These are phyloP conservation scores for Nymphalis c-album DNA, from an alignment of 2,888 invertebrate genomes.

Conservation along the genomic window DNA sequence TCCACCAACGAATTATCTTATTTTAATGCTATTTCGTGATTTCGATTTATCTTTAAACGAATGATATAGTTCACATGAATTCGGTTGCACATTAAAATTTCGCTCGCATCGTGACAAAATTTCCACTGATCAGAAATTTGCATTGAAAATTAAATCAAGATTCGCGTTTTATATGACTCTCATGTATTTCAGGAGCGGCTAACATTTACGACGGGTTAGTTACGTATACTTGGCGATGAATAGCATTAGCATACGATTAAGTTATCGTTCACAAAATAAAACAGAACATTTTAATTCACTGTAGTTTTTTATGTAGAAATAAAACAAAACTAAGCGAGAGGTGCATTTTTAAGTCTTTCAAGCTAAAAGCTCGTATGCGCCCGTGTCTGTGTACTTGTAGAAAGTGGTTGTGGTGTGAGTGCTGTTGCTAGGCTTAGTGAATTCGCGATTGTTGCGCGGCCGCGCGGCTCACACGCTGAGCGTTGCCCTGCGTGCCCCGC, in stretches of 20 bases:
- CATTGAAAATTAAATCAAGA: conserved; percentile 33
- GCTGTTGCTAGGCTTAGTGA: conserved; percentile 75
- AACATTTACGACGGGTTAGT: conserved; percentile 5
- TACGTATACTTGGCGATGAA: conserved; percentile 14
- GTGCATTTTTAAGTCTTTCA: conserved; percentile 45
- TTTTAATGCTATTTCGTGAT: conserved; percentile 64
- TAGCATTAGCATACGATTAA: conserved; percentile 8
- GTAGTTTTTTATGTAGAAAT: conserved; percentile 7
- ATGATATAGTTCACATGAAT: conserved; percentile 32
- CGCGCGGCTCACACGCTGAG: conserved; percentile 78
- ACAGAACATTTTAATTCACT: conserved; percentile 4
- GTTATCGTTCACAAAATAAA: not conserved
- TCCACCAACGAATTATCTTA: conserved; percentile 67
- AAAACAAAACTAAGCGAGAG: conserved; percentile 39
- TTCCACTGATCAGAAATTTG: conserved; percentile 47
- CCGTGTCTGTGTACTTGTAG: conserved; percentile 53
- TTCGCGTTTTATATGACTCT: conserved; percentile 14
- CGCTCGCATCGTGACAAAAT: conserved; percentile 47
- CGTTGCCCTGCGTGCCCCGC: conserved; percentile 65
- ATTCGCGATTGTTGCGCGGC: conserved; percentile 75
- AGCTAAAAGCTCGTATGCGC: conserved; percentile 56
- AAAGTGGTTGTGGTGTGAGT: conserved; percentile 61
- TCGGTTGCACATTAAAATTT: conserved; percentile 50
- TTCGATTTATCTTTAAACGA: conserved; percentile 46
- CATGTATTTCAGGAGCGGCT: conserved; percentile 10